Percentiles rank a stretch among this genome's conserved stretches.
Conservation (phyloP, 2,113 vertebrate genomes). For the Channa argus region DNA sequence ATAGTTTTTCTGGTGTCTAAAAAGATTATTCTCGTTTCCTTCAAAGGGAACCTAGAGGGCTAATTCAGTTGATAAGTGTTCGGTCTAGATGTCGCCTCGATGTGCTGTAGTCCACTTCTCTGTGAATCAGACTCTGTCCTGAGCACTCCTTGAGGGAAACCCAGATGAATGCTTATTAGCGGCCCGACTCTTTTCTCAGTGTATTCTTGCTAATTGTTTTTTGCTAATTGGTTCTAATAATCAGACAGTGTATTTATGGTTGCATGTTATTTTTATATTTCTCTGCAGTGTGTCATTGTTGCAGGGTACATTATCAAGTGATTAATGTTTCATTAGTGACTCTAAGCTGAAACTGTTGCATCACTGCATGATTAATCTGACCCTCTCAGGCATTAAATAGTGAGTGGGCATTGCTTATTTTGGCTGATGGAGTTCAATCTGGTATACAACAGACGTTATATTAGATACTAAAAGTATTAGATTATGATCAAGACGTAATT, state of each 20-base stretch:
- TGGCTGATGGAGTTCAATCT: neutral
- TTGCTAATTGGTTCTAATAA: neutral
- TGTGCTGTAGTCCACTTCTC: constrained; percentile 21
- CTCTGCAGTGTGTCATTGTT: neutral
- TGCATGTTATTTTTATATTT: neutral
- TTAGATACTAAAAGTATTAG: neutral
- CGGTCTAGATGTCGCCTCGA: constrained; percentile 55
- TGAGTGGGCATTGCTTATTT: neutral
- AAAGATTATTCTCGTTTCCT: constrained; percentile 53
- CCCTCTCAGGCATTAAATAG: neutral
- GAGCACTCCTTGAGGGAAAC: constrained; percentile 8
- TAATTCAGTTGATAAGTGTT: constrained; percentile 57
- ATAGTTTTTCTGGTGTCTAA: constrained; percentile 44
- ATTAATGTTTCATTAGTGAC: too few species aligned
- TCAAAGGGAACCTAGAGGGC: constrained; percentile 44
- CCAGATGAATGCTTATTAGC: constrained; percentile 2
- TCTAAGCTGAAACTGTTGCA: neutral
- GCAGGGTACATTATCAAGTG: neutral
- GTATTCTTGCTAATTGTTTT: neutral
- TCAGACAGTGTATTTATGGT: neutral
- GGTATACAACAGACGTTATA: too few species aligned
- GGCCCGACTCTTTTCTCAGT: neutral
- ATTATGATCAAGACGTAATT: neutral
- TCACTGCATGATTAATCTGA: constrained; percentile 29
- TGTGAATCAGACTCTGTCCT: neutral